A percentile compares a stretch with the other conserved stretches of the same genome.
Conservation (phyloP, 2,113 vertebrate genomes). For the Oxyura jamaicensis region DNA sequence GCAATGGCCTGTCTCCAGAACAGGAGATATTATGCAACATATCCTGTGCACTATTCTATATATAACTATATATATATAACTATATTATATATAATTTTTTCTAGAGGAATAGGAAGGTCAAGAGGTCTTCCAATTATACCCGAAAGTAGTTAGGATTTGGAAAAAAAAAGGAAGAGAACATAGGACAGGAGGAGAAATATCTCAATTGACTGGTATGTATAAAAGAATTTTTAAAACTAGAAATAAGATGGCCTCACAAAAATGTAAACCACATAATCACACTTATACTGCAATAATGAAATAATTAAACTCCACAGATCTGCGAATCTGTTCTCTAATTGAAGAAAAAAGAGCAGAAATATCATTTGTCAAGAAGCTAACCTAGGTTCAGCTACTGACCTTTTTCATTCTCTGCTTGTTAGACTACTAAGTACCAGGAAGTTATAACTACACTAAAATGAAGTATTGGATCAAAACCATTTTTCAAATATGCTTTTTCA, state of each 20-base stretch:
- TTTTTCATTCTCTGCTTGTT: slow-evolving; percentile 45
- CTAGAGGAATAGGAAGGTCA: slow-evolving; percentile 19
- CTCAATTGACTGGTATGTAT: neutral
- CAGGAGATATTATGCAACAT: neutral
- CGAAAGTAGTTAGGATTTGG: slow-evolving; percentile 5
- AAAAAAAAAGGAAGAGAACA: slow-evolving; percentile 4
- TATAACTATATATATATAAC: too few species aligned
- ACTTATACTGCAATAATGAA: slow-evolving; percentile 43
- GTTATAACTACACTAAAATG: slow-evolving; percentile 31
- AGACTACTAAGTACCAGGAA: slow-evolving; percentile 56
- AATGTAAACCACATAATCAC: slow-evolving; percentile 16
- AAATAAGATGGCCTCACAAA: neutral
- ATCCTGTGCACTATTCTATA: neutral
- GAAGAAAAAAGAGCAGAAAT: slow-evolving; percentile 47
- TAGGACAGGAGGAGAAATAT: neutral
- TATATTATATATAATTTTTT: neutral
- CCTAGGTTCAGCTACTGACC: slow-evolving; percentile 40
- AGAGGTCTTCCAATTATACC: slow-evolving; percentile 24
- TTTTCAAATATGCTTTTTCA: slow-evolving; percentile 5
- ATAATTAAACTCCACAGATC: slow-evolving; percentile 31
- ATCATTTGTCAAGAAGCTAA: slow-evolving; percentile 41
- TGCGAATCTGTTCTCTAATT: slow-evolving; percentile 3
- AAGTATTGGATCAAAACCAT: slow-evolving; percentile 45
- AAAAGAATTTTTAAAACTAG: slow-evolving; percentile 11
- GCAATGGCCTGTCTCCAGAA: neutral